Base-by-base conservation (phyloP, 2,888 invertebrate species). In the Saturnia japonica region DNA sequence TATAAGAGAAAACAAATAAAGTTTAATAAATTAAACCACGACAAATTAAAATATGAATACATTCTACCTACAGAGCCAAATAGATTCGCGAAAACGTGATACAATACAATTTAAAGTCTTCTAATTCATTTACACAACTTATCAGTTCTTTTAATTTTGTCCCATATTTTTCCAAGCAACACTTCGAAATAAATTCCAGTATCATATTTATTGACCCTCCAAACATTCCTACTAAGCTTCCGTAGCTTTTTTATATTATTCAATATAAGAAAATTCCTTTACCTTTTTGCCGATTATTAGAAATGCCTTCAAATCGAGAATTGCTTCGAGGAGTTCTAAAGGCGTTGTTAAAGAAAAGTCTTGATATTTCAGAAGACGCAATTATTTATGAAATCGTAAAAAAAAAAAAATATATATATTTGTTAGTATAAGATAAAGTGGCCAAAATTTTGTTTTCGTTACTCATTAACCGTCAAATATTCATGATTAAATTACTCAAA, bases 261-360 rank as follows among this genome's bases (percentile, higher is more conserved):
- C 57, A 60, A 60, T 60, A 60, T 60, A 60, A 11, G 28, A 60
- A 28, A 60, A 60, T 25, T 60, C 57, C 57, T 28, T 60, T 19
- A 60, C 57, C 57, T 60, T 60, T 60, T 60, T 25, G n/a, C 57
- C 14, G 57, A 14, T 60, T 60, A 60, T 60, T 60, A 60, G 28
- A 60, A 60, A 60, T 60, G 8, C 57, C 57, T 28, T 60, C 28
- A 25, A 60, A 28, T 25, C 28, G 57, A 60, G 57, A 57, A 60
- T 28, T 60, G 57, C 57, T 60, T 60, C 14, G 28, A 60, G 28
- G 28, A 7, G 25, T 25, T 28, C 25, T 28, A 60, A 14, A 60
- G 28, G 57, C 57, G 57, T 60, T 25, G 14, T 16, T 25, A 25
- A 60, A 54, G 11, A n/a, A 1, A 54, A 47, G 19, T 19, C 19